Evolutionary conservation across 2,113 vertebrate species (phyloP).

Genomic region (Channa argus): DNA sequence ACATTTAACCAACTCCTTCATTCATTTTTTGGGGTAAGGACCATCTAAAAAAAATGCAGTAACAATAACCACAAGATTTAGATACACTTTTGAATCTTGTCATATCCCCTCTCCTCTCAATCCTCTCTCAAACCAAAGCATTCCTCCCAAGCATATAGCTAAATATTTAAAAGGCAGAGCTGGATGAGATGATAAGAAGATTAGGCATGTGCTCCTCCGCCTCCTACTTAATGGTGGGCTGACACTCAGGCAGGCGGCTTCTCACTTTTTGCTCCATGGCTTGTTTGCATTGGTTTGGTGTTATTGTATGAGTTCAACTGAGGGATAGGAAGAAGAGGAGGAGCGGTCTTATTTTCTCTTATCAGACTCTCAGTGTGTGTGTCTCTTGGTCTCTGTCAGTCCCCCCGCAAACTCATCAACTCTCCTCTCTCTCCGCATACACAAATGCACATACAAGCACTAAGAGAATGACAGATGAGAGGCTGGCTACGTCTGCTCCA

Average conservation of each 20-base stretch:
- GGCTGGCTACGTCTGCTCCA: slow-evolving; percentile 52
- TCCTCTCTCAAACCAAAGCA: slow-evolving; percentile 11
- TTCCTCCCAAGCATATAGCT: slow-evolving; percentile 28
- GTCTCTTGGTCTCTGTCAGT: slow-evolving; percentile 33
- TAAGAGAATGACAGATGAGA: slow-evolving; percentile 44
- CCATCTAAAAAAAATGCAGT: neutral
- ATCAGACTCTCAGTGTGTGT: slow-evolving; percentile 17
- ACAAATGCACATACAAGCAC: slow-evolving; percentile 28
- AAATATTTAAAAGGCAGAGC: slow-evolving; percentile 39
- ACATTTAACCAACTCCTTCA: neutral
- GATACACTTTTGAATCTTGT: slow-evolving; percentile 6
- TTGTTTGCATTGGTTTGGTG: slow-evolving; percentile 37
- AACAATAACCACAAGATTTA: neutral
- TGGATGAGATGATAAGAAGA: slow-evolving; percentile 51
- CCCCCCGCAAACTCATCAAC: slow-evolving; percentile 32
- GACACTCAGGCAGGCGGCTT: slow-evolving; percentile 16
- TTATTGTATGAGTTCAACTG: slow-evolving; percentile 20
- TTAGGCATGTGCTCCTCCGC: slow-evolving; percentile 42
- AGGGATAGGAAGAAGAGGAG: slow-evolving; percentile 3
- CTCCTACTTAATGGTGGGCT: slow-evolving; percentile 50
- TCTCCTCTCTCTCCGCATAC: slow-evolving; percentile 29
- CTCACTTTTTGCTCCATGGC: slow-evolving; percentile 26
- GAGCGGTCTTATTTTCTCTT: slow-evolving; percentile 28
- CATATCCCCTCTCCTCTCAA: neutral
- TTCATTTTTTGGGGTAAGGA: neutral